Percentiles rank a stretch among this genome's conserved stretches.
phyloP scores from a whole-genome alignment of 2,113 vertebrate species.

The Macquaria australasica region DNA sequence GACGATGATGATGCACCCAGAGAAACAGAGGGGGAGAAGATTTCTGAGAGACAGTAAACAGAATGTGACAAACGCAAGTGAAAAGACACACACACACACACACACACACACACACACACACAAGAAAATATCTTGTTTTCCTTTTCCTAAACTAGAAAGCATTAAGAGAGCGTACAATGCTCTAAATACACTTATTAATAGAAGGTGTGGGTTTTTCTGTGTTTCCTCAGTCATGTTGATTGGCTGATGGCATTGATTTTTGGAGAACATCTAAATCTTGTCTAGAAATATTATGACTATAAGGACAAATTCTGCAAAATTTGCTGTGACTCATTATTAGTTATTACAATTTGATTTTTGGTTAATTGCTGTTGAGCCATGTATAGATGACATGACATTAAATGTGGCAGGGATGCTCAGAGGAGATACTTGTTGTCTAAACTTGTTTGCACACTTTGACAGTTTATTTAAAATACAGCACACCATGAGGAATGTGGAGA shows the following conservation, averaged over 20 bases:
- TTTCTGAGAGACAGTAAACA: background rate
- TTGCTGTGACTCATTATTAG: background rate
- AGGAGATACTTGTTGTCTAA: background rate
- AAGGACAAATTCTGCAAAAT: background rate
- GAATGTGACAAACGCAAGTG: background rate
- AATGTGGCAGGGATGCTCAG: background rate
- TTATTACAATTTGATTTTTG: background rate
- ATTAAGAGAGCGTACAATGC: background rate
- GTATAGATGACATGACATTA: background rate
- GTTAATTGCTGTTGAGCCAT: background rate
- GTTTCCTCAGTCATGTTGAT: background rate
- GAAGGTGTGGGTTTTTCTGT: background rate
- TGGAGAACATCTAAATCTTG: background rate
- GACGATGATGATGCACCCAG: background rate
- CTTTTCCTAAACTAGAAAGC: background rate
- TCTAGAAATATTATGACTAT: background rate
- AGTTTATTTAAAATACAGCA: no score
- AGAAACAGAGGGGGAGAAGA: background rate
- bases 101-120: background rate
- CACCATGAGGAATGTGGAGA: no score
- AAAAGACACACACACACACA: background rate
- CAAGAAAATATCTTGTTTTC: background rate
- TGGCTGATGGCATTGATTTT: background rate
- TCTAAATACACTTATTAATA: conserved; percentile 8
- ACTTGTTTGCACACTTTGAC: background rate